Evolutionary conservation across 2,113 vertebrate species (phyloP), one percentile per base, ranked within the genome.

Genomic region (Crotalus helleri): DNA sequence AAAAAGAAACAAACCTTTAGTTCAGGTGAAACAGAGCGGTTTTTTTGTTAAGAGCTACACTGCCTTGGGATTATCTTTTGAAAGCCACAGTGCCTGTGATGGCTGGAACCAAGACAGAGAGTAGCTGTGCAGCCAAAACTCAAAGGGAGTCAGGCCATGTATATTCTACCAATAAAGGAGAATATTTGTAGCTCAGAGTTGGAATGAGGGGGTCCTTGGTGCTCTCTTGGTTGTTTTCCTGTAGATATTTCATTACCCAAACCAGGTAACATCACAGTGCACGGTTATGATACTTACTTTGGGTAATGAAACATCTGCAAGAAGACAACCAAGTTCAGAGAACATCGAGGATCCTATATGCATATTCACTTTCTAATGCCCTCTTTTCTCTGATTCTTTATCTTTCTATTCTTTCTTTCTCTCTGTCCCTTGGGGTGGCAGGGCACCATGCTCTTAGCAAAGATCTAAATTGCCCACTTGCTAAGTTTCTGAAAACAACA

Each of bases 1-100:
- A 54, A 15, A 85, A 23, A 92, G 74, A 29, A 13, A 24, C 55
- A 0, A 0, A 3, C 87, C 0, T 21, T 64, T 85, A 8, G 4
- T 81, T 81, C 6, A 44, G 74, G 33, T 81, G 33, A 19, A 81
- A 81, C 33, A 81, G 74, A 81, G 17, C 1, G 3, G 5, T 1
- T 9, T 51, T 81, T 81, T 81, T 21, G 33, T 81, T 81, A 81
- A 81, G 74, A 9, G 19, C 17, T 81, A 19, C 7, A 8, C 4
- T 0, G 33, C 7, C 17, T 19, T 33, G 39, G 33, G 33, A 81
- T 81, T 39, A 44, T 44, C 74, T 81, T 81, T 81, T 81, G 17
- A 44, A 81, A 81, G 74, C 39, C 74, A 44, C 33, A 44, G 74
- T 7, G 33, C 19, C 33, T 81, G 33, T 81, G 74, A 39, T 44